Conservation (phyloP, 2,797 vertebrate genomes). For the Smutsia gigantea region DNA sequence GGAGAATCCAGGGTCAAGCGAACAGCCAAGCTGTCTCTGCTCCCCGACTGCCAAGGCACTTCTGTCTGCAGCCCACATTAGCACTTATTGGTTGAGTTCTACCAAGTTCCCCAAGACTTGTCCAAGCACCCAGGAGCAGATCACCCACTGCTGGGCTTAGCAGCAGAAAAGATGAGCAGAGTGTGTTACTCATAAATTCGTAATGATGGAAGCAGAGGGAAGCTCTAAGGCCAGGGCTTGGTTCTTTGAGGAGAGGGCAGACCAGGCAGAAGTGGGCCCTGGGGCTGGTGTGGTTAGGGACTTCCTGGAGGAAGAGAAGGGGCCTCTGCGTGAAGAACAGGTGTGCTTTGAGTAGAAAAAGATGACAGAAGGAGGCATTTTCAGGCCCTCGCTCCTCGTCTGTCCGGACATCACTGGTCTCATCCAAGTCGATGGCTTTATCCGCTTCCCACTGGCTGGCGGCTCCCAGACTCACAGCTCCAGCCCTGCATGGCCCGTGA, state of each 20-base stretch:
- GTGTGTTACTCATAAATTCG: background rate
- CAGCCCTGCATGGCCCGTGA: background rate
- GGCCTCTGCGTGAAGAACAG: background rate
- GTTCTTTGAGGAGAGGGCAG: background rate
- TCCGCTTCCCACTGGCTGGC: background rate
- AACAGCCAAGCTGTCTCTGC: background rate
- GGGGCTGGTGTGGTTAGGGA: background rate
- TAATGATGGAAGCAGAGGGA: background rate
- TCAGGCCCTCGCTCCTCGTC: background rate
- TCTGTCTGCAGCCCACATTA: background rate
- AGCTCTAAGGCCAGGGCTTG: background rate
- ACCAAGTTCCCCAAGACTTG: background rate
- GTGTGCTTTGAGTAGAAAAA: background rate
- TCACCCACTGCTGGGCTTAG: background rate
- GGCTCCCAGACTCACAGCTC: background rate
- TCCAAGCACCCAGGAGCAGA: background rate
- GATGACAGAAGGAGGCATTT: background rate
- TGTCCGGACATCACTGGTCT: background rate
- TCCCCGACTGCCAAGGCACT: background rate
- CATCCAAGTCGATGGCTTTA: background rate
- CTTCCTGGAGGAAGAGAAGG: no score
- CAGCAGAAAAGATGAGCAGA: background rate
- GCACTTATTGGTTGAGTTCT: background rate
- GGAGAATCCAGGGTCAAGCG: background rate
- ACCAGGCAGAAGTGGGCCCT: background rate